phyloP scores from a whole-genome alignment of 92 coral and sea anemone genomes.

The Bergia puertoricense region DNA sequence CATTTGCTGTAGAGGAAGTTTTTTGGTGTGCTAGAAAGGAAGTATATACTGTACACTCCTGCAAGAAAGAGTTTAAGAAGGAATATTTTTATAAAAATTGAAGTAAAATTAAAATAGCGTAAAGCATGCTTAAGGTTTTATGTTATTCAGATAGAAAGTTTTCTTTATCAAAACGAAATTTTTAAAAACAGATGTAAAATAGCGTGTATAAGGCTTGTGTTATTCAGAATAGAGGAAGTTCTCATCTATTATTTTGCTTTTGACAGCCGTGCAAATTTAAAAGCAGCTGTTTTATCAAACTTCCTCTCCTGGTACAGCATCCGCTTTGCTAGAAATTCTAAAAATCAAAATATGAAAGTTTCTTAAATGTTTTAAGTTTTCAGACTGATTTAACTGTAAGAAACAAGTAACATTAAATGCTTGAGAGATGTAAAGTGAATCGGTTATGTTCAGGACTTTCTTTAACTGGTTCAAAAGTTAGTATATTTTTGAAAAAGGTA shows the following conservation, averaged over 20 bases:
- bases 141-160: too few species aligned
- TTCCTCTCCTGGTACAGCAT: background rate
- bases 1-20: too few species aligned
- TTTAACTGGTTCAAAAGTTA: background rate
- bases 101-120: background rate
- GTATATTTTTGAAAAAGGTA: background rate
- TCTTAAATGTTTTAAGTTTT: background rate
- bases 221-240: background rate
- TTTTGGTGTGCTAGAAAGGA: background rate
- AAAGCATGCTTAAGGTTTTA: background rate
- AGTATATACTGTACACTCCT: background rate
- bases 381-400: too few species aligned
- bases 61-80: background rate
- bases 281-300: constrained; percentile 12
- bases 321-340: background rate
- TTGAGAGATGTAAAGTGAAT: too few species aligned
- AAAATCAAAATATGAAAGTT: background rate
- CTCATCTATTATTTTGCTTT: background rate
- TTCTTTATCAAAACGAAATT: too few species aligned
- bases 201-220: background rate
- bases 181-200: background rate
- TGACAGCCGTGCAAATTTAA: background rate
- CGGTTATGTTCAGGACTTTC: background rate
- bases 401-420: too few species aligned
- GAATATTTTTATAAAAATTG: background rate